A percentile compares a stretch with the other conserved stretches of the same genome.
These are phyloP conservation scores for Catocala fraxini DNA, from an alignment of 2,888 invertebrate genomes.

Conservation along the genomic window DNA sequence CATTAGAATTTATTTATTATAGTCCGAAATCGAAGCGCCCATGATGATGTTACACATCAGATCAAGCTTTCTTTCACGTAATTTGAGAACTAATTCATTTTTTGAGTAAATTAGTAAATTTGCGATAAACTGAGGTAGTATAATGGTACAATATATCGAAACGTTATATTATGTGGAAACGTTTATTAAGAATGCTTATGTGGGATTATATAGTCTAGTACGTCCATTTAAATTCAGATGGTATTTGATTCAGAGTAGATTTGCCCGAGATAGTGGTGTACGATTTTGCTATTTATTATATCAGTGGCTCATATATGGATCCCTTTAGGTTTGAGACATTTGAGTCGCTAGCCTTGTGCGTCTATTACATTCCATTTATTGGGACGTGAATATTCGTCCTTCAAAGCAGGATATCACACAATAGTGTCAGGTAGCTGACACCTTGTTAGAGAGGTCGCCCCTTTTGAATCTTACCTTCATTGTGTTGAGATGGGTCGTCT, in stretches of 20 bases:
- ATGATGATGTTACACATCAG: background rate
- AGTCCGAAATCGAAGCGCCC: background rate
- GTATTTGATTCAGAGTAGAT: conserved; percentile 44
- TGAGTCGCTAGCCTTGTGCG: conserved; percentile 48
- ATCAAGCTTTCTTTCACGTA: background rate
- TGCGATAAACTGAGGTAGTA: background rate
- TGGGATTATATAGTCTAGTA: conserved; percentile 28
- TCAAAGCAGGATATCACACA: conserved; percentile 75
- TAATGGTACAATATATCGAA: background rate
- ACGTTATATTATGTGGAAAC: background rate
- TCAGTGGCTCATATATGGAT: conserved; percentile 57
- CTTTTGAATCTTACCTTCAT: conserved; percentile 76
- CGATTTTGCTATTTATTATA: conserved; percentile 54
- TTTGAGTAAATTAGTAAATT: too few species aligned
- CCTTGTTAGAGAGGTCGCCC: conserved; percentile 79
- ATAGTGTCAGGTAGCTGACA: conserved; percentile 83
- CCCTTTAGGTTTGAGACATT: conserved; percentile 54
- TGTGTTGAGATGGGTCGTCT: conserved; percentile 75
- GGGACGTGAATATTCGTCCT: conserved; percentile 77
- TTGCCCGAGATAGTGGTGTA: conserved; percentile 46
- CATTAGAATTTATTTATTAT: background rate
- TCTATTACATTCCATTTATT: conserved; percentile 67
- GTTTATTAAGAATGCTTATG: conserved; percentile 17
- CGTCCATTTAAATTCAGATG: conserved; percentile 25
- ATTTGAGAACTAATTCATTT: too few species aligned